Conservation (phyloP, 2,888 invertebrate genomes). For the Xestia xanthographa region DNA sequence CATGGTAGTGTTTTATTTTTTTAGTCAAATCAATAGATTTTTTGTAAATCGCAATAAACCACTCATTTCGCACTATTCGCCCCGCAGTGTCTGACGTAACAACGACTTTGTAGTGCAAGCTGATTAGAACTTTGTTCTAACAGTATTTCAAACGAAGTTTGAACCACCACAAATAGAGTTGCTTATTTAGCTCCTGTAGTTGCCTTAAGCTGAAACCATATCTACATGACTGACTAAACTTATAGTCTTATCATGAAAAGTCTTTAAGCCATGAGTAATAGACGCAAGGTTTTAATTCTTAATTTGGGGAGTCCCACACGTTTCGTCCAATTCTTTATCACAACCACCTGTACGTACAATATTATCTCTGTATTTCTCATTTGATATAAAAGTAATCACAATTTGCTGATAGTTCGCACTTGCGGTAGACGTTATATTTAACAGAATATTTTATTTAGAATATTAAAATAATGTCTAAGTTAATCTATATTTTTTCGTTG, state of each 20-base stretch:
- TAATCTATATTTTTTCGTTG: constrained; percentile 24
- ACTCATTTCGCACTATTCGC: too few species aligned
- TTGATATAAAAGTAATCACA: constrained; percentile 60
- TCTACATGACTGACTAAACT: neutral
- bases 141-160: too few species aligned
- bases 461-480: constrained; percentile 34
- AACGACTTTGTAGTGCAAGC: too few species aligned
- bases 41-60: too few species aligned
- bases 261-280: constrained; percentile 1
- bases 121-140: too few species aligned
- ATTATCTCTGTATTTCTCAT: constrained; percentile 15
- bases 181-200: too few species aligned
- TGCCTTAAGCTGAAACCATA: too few species aligned
- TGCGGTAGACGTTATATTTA: constrained; percentile 1
- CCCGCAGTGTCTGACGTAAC: too few species aligned
- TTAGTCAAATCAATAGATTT: too few species aligned
- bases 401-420: constrained; percentile 30
- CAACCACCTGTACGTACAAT: constrained; percentile 42
- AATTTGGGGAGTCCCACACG: constrained; percentile 12
- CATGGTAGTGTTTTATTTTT: too few species aligned
- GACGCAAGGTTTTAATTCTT: neutral
- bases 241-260: too few species aligned
- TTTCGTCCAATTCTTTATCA: neutral
- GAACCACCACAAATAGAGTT: too few species aligned
- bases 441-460: neutral